A percentile compares a stretch with the other conserved stretches of the same genome.
Evolutionary conservation across 2,113 vertebrate genomes (phyloP).

Genomic region (Ornithorhynchus anatinus): DNA sequence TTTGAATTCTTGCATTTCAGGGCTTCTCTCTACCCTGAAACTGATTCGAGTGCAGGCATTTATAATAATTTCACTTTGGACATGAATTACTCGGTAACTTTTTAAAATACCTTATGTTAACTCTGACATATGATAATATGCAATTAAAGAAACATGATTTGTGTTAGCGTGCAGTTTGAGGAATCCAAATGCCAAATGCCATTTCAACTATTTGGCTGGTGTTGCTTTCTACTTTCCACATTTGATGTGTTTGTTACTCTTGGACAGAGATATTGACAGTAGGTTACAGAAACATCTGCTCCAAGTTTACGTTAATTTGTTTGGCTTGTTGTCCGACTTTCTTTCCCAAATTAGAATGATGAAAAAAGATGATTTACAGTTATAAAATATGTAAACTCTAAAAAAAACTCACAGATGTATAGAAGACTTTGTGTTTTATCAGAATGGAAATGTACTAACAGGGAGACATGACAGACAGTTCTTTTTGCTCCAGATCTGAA

Average conservation of each 20-base stretch:
- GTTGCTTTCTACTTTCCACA: not conserved
- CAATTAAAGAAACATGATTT: slow-evolving; percentile 11
- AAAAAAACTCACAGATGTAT: not conserved
- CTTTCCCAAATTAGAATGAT: not conserved
- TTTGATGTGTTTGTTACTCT: slow-evolving; percentile 12
- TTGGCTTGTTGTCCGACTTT: not conserved
- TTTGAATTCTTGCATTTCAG: not conserved
- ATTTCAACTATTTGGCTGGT: slow-evolving; percentile 30
- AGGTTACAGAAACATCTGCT: slow-evolving; percentile 39
- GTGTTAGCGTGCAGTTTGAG: slow-evolving; percentile 13
- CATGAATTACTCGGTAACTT: not conserved
- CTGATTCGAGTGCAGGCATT: not conserved
- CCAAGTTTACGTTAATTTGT: slow-evolving; percentile 35
- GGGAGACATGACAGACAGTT: too few relatives aligned
- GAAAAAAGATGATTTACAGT: not conserved
- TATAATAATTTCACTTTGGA: not conserved
- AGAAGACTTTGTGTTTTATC: not conserved
- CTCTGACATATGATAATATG: slow-evolving; percentile 10
- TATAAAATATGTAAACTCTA: not conserved
- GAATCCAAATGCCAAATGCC: slow-evolving; percentile 22
- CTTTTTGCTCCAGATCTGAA: too few relatives aligned
- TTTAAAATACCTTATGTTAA: not conserved
- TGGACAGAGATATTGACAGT: not conserved
- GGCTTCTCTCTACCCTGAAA: not conserved
- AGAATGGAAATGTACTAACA: not conserved